Evolutionary conservation across 2,797 vertebrate genomes (phyloP), one percentile per base, ranked within the genome.

Genomic region (Rallus crepitans): DNA sequence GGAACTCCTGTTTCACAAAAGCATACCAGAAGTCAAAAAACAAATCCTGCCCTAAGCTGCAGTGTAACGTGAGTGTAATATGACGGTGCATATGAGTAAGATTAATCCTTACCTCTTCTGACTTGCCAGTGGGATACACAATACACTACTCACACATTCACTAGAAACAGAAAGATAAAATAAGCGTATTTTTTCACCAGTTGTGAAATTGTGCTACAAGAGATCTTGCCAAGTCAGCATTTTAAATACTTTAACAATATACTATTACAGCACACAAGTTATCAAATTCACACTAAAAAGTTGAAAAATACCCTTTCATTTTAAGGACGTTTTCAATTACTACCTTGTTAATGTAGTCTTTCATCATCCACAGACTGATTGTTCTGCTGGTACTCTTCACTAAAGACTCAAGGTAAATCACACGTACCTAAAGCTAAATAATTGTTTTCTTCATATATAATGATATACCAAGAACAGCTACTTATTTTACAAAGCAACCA

Each of bases 71-170:
- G 59, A 57, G n/a, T 45, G 42, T 52, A 65, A 12, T 78, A 7
- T 2, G 31, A 27, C 2, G 8, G 52, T 37, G 35, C 18, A 37
- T 4, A 42, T 1, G 37, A 6, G 1, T 10, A 55, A 15, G 31
- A 84, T 11, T 24, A 61, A 3, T n/a, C 37, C 98, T 98, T 96
- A 99, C 99, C 99, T 99, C 97, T 99, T 99, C 92, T 99, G 99
- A 94, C 99, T 99, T 89, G 99, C 99, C 97, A 99, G 37, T 1
- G 99, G 99, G 85, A 99, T 99, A 85, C 99, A 99, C 82, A 99
- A 98, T 9, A 98, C 98, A 59, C 99, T 99, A 96, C 97, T 99
- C 87, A 99, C 98, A 93, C 97, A 98, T 94, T 99, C 99, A 90
- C 99, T 99, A 97, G 93, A 94, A 93, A 90, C 4, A 96, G 89